phyloP scores from a whole-genome alignment of 2,113 vertebrate genomes.

The Pygoscelis adeliae region DNA sequence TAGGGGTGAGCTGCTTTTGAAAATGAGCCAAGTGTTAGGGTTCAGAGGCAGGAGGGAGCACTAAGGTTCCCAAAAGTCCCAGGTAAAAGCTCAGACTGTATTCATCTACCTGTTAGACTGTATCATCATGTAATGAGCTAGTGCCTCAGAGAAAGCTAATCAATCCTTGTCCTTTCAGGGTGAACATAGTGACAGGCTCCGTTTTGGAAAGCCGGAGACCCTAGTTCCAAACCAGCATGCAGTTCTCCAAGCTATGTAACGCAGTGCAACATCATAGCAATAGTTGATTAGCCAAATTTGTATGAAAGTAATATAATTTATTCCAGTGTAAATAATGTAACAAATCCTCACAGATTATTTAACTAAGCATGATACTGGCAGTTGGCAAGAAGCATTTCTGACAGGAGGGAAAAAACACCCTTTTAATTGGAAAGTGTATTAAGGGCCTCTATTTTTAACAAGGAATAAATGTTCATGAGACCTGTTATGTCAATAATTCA shows the following conservation, averaged over 20 bases:
- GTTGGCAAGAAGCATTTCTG: not conserved
- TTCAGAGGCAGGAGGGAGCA: not conserved
- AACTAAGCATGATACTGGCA: not conserved
- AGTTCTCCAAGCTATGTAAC: not conserved
- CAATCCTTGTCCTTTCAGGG: not conserved
- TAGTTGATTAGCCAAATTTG: not conserved
- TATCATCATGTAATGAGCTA: not conserved
- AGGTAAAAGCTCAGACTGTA: not conserved
- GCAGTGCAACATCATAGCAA: not conserved
- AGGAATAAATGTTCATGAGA: not conserved
- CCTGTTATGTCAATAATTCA: not conserved
- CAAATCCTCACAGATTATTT: slow-evolving; percentile 10
- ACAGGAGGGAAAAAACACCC: not conserved
- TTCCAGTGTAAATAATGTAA: not conserved
- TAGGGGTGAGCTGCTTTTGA: not conserved
- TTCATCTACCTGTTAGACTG: not conserved
- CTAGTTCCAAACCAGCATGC: not conserved
- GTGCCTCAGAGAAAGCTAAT: not conserved
- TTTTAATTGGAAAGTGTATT: not conserved
- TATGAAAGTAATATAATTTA: not conserved
- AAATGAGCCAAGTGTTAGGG: not conserved
- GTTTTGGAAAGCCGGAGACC: not conserved
- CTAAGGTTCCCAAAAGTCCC: not conserved
- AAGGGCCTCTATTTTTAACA: not conserved
- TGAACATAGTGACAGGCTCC: not conserved